phyloP scores from a whole-genome alignment of 2,888 invertebrate species.

The Podotricha telesiphe region DNA sequence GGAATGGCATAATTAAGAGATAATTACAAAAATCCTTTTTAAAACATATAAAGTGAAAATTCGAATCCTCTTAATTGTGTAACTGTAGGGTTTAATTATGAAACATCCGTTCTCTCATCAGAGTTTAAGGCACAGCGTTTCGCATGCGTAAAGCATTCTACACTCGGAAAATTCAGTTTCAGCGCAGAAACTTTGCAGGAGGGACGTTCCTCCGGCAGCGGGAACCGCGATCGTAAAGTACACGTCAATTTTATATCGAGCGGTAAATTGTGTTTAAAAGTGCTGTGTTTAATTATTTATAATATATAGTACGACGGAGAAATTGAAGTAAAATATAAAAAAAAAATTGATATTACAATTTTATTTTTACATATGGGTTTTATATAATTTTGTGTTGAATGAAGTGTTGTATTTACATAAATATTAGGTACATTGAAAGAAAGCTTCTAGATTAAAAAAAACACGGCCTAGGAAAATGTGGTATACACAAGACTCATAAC shows the following conservation, averaged over 20 bases:
- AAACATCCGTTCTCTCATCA: slow-evolving; percentile 65
- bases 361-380: not conserved
- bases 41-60: slow-evolving; percentile 35
- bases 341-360: not conserved
- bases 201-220: slow-evolving; percentile 55
- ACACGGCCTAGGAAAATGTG: slow-evolving; percentile 21
- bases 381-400: not conserved
- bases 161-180: slow-evolving; percentile 69
- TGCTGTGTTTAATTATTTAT: slow-evolving; percentile 14
- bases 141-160: slow-evolving; percentile 76
- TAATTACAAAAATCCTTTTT: slow-evolving; percentile 28
- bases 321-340: not conserved
- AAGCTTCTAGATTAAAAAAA: slow-evolving; percentile 22
- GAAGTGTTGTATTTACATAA: not conserved
- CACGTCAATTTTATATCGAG: slow-evolving; percentile 43
- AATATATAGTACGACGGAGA: not conserved
- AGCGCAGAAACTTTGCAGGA: slow-evolving; percentile 55
- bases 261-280: slow-evolving; percentile 14
- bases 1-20: slow-evolving; percentile 19
- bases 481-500: slow-evolving; percentile 32
- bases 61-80: slow-evolving; percentile 57
- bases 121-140: slow-evolving; percentile 64
- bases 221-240: slow-evolving; percentile 51
- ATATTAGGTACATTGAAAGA: not conserved
- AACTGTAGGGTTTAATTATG: slow-evolving; percentile 70